These are phyloP conservation scores for Leucophenga maculata DNA, from an alignment of 2,888 invertebrate genomes.

Conservation along the genomic window DNA sequence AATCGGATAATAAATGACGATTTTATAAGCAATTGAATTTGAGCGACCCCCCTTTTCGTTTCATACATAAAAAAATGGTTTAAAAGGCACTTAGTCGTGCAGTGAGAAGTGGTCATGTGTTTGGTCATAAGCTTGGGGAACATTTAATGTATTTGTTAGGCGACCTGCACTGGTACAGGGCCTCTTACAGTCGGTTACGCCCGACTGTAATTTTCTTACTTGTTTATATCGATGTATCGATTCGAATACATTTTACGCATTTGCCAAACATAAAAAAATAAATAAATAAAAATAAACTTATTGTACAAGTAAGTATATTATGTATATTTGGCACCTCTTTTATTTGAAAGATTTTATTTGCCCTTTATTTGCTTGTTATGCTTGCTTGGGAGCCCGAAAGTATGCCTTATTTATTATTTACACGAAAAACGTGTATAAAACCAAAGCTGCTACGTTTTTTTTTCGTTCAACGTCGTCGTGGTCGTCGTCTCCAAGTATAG, in stretches of 20 bases:
- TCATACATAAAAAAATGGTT: no score
- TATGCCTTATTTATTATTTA: constrained; percentile 67
- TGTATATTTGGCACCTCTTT: constrained; percentile 20
- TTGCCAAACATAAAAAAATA: neutral
- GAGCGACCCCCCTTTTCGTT: no score
- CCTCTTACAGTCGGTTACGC: no score
- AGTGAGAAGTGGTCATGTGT: no score
- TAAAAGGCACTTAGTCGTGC: no score
- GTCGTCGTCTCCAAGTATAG: constrained; percentile 10
- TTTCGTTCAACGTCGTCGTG: constrained; percentile 26
- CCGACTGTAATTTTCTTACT: no score
- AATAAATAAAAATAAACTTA: neutral
- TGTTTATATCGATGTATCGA: no score
- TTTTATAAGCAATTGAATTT: no score
- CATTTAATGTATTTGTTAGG: no score
- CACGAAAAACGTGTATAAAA: constrained; percentile 61
- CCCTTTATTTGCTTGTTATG: neutral
- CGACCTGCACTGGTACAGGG: no score
- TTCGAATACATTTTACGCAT: neutral
- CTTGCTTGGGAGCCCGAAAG: constrained; percentile 48
- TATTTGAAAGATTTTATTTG: neutral
- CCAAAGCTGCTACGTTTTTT: constrained; percentile 4
- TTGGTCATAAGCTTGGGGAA: no score
- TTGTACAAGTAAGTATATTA: neutral
- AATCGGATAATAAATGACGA: no score